phyloP scores from a whole-genome alignment of 2,113 vertebrate species.

The Campylomormyrus tamandua region DNA sequence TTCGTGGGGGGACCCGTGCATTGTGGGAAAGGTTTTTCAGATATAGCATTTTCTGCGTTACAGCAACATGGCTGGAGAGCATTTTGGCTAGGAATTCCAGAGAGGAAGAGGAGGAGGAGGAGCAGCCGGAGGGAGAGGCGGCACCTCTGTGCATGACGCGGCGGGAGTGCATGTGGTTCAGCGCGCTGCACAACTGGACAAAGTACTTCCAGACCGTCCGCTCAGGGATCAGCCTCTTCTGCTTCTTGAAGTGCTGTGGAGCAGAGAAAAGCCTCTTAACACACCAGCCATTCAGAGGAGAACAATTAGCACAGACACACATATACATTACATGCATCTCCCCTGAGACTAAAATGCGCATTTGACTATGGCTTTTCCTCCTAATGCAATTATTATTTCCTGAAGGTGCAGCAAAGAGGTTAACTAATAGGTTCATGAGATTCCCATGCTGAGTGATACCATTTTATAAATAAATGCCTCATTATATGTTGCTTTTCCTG shows the following conservation, averaged over 20 bases:
- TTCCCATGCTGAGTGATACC: background rate
- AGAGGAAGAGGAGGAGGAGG: background rate
- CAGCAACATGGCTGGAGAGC: background rate
- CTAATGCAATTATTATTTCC: background rate
- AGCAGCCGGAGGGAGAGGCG: background rate
- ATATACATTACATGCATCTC: background rate
- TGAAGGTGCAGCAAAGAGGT: background rate
- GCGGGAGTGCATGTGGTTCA: slow-evolving; percentile 97
- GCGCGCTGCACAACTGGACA: slow-evolving; percentile 92
- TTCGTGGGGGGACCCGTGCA: background rate
- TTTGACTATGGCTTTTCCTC: background rate
- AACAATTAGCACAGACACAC: slow-evolving; percentile 8
- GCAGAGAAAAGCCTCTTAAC: slow-evolving; percentile 25
- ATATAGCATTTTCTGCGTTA: too few relatives aligned
- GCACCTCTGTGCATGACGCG: slow-evolving; percentile 97
- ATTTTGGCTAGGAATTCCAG: background rate
- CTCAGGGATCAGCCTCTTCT: slow-evolving; percentile 91
- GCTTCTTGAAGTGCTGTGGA: slow-evolving; percentile 94
- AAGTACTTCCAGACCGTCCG: slow-evolving; percentile 98
- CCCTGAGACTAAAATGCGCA: background rate
- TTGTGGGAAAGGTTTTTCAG: too few relatives aligned
- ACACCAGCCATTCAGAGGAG: slow-evolving; percentile 15
- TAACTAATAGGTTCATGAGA: background rate
- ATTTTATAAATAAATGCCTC: background rate
- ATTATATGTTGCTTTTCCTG: background rate